Base-by-base conservation (phyloP, 2,797 vertebrate genomes). In the Xenentodon cancila region DNA sequence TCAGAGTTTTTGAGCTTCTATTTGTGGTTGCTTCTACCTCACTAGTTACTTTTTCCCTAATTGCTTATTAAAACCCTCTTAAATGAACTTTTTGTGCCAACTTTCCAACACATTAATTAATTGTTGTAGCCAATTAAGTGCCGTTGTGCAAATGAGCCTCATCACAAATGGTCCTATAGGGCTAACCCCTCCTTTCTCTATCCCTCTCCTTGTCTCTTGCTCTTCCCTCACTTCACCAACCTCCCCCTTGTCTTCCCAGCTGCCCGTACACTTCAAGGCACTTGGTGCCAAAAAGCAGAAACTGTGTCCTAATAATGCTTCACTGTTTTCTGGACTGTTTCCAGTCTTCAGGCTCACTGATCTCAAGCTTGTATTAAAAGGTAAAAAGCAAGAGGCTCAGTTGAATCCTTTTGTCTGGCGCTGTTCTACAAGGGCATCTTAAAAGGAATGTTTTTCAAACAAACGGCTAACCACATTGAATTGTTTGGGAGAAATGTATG, bases 81-180 rank as follows among this genome's bases (percentile, higher is more conserved):
- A 94, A 94, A 94, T 93, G 88, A 94, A 94, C 92, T 94, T 94
- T 93, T 92, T 87, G 95, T 97, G 96, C 96, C 96, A 97, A 97
- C 96, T 97, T 97, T 97, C 94, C 95, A 97, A 97, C 96, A 97
- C 96, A 97, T 97, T 98, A 97, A 98, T 97, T 98, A 98, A 98
- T 98, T 97, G 96, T 96, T 97, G 96, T 95, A 97, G 96, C 96
- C 97, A 97, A 97, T 98, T 97, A 97, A 97, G 95, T 98, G 96
- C 92, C 95, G 93, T 93, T 95, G 95, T 92, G 95, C 96, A 97
- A 97, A 97, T 97, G 96, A 98, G 96, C 95, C 93, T 92, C 95
- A 95, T 92, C 95, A 95, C 96, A 97, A 71, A 71, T 71, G 68
- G 68, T 71, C 68, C 69, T 71, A 37, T 37, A 72, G 62, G 69